Base-by-base conservation (phyloP, 2,797 vertebrate species). In the Acomys russatus region DNA sequence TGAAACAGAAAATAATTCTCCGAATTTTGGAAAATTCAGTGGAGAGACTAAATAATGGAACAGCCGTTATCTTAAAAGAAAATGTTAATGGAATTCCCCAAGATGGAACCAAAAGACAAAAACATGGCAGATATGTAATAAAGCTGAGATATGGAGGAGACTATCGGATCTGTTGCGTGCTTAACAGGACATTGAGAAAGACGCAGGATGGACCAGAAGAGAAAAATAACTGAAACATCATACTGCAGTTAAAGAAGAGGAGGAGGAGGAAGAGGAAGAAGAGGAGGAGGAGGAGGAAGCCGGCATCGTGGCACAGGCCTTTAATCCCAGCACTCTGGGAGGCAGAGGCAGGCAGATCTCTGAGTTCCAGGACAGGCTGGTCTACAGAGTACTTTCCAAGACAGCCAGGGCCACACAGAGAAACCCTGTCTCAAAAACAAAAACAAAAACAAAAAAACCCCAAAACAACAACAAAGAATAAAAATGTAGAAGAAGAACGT, bases 81-180 rank as follows among this genome's bases (percentile, higher is more conserved):
- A 89, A 94, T 56, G 85, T 83, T 87, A 87, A 71, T 92, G 88
- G 61, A 83, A 85, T 87, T 92, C 8, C 61, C 44, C 14, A 93
- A 64, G 12, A 54, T 9, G 86, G 83, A 86, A 25, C 51, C 51
- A 88, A 94, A 96, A 77, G 49, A 54, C 18, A 88, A 38, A 44
- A 80, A 83, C 64, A 91, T 35, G 59, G 38, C 44, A 64, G 28
- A n/a, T n/a, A 20, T 85, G 25, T 56, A 92, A 94, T 76, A 84
- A 80, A 94, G 64, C 25, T 59, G n/a, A 89, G 89, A 44, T 22
- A 35, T 1, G 44, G 9, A 70, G 0, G 8, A 80, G 9, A 78
- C 28, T 51, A 11, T 28, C 20, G 68, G 82, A 68, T 70, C 18
- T 49, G 56, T 79, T n/a, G 74, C 17, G 44, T 10, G 6, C 23